Base-by-base conservation (phyloP, 2,113 vertebrate species). In the Eulemur macaco region DNA sequence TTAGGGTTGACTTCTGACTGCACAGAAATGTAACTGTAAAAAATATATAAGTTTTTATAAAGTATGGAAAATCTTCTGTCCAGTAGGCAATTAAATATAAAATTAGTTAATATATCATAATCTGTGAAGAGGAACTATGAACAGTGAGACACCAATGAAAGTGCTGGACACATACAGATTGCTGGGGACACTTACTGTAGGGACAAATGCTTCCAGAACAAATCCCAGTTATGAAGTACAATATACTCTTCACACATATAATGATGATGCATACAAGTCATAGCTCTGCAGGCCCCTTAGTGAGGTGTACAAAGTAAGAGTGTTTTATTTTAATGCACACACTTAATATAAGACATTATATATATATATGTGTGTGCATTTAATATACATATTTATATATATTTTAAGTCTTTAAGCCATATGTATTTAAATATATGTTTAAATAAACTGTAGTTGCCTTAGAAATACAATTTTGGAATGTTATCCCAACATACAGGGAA, bases 21-120 rank as follows among this genome's bases (percentile, higher is more conserved):
- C 21, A 96, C 56, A 85, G 84, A 93, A n/a, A 91, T 76, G 80
- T 63, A 18, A 95, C 52, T 74, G 52, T 56, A 81, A 5, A 25
- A 25, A 56, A 60, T 78, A 18, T 63, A 1, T 39, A 60, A 93
- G 77, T 68, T 10, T 84, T 89, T 64, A 37, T 96, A 81, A 93
- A 96, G 86, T 90, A 63, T 25, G 3, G 21, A 81, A 76, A 50
- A 60, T 64, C 25, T 23, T 92, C 23, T 96, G 73, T 93, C 60
- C 81, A 84, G 45, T 58, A 81, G 42, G 47, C 31, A 95, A 76
- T 87, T 96, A 89, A 89, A 74, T 84, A 15, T 95, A 84, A 94
- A 86, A 81, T 89, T 94, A 47, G 27, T 42, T 25, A 91, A 56
- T 85, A 73, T 69, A 86, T 80, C 17, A 63, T 47, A 71, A 83